These are phyloP conservation scores for Heteropelma amictum DNA, from an alignment of 2,888 invertebrate species.

Conservation along the genomic window DNA sequence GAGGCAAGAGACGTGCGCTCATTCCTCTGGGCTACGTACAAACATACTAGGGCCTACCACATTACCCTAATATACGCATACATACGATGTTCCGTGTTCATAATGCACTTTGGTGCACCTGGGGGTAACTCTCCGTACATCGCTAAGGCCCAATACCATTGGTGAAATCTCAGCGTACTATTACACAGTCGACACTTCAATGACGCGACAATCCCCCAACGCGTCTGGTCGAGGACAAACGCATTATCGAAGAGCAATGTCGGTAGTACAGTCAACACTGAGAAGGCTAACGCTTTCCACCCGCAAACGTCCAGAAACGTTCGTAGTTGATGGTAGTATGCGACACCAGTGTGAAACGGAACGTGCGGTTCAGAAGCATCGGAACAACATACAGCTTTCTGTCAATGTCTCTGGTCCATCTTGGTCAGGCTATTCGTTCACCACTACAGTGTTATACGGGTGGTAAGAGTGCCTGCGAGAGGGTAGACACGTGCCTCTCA, in stretches of 20 bases:
- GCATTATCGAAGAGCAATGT: conserved; percentile 7
- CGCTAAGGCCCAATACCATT: conserved; percentile 1
- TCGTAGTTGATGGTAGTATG: not conserved
- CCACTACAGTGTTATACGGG: conserved; percentile 2
- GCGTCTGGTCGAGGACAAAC: not conserved
- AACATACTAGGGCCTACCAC: conserved; percentile 16
- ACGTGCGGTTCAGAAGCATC: conserved; percentile 16
- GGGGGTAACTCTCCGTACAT: conserved; percentile 8
- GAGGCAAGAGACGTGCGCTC: conserved; percentile 24
- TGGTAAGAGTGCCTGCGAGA: conserved; percentile 19
- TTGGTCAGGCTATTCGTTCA: conserved; percentile 24
- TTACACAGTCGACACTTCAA: conserved; percentile 38
- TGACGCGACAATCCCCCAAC: not conserved
- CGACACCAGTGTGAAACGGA: not conserved
- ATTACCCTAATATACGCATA: conserved; percentile 8
- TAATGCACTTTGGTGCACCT: conserved; percentile 12
- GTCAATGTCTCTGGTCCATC: conserved; percentile 4
- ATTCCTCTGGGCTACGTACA: conserved; percentile 3
- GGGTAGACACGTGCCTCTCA: conserved; percentile 3
- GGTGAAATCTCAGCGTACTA: conserved; percentile 11
- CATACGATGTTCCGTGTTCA: conserved; percentile 6
- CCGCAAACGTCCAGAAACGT: conserved; percentile 2
- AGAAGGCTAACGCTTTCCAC: conserved; percentile 1
- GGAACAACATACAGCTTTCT: conserved; percentile 25
- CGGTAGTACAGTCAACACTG: not conserved